Evolutionary conservation across 2,113 vertebrate genomes (phyloP).

Genomic region (Oreochromis tanganicae): DNA sequence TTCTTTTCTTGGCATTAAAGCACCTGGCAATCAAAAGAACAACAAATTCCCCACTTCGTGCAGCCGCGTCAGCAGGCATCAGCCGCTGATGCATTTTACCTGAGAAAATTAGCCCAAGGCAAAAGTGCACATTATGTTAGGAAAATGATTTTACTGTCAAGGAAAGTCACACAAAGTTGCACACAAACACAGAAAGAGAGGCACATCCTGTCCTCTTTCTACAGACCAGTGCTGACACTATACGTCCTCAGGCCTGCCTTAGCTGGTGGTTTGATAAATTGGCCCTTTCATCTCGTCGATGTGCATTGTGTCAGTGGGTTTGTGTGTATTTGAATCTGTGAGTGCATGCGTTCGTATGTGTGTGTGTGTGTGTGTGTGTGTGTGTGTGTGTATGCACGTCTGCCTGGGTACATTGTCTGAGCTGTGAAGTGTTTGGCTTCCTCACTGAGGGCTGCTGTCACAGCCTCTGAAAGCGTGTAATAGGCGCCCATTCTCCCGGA

Average conservation of each 20-base stretch:
- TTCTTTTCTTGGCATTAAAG: background rate
- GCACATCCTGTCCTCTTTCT: constrained; percentile 42
- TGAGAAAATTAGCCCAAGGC: constrained; percentile 1
- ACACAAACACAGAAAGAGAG: constrained; percentile 2
- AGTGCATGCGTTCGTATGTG: background rate
- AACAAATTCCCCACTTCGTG: background rate
- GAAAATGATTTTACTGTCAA: background rate
- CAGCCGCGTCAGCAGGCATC: background rate
- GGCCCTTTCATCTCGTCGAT: constrained; percentile 64
- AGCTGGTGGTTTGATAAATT: constrained; percentile 70
- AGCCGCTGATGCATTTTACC: background rate
- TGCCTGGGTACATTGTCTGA: constrained; percentile 53
- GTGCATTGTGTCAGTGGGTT: constrained; percentile 63
- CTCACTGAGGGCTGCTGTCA: constrained; percentile 68
- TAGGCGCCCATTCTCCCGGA: constrained; percentile 59
- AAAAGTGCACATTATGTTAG: background rate
- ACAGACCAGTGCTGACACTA: constrained; percentile 55
- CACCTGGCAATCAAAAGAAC: constrained; percentile 10
- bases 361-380: constrained; percentile 16
- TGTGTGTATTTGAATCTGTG: constrained; percentile 15
- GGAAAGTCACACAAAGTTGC: background rate
- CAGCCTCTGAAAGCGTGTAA: constrained; percentile 69
- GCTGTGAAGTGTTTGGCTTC: constrained; percentile 65
- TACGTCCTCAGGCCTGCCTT: constrained; percentile 51
- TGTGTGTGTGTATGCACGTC: background rate